phyloP scores from a whole-genome alignment of 2,888 invertebrate species.

The Melanotus villosus region DNA sequence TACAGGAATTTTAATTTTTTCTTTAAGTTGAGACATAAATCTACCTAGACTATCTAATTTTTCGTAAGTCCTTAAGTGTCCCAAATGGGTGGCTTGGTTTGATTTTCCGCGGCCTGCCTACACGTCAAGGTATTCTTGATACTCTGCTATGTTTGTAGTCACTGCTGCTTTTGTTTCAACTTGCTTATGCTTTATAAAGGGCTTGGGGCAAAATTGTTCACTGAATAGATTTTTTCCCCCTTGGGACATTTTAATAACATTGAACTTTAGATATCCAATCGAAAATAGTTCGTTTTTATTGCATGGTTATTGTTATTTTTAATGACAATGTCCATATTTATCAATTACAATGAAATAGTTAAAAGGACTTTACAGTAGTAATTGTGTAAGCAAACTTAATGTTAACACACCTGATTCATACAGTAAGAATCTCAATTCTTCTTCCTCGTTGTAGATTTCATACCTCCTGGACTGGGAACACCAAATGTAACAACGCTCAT shows the following conservation, averaged over 20 bases:
- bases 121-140: constrained; percentile 55
- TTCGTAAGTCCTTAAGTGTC: constrained; percentile 63
- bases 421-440: not conserved
- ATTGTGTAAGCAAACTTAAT: constrained; percentile 47
- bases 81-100: constrained; percentile 46
- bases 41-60: constrained; percentile 77
- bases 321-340: constrained; percentile 56
- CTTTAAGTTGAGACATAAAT: constrained; percentile 77
- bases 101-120: constrained; percentile 16
- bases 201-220: constrained; percentile 76
- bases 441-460: constrained; percentile 1
- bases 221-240: constrained; percentile 75
- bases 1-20: constrained; percentile 70
- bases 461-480: too few relatives aligned
- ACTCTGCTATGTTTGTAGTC: constrained; percentile 73
- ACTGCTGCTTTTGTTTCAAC: constrained; percentile 74
- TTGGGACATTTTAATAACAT: constrained; percentile 72
- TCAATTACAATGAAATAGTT: not conserved
- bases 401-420: constrained; percentile 48
- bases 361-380: not conserved
- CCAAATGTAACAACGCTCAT: too few relatives aligned
- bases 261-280: constrained; percentile 78
- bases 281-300: constrained; percentile 71
- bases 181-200: constrained; percentile 74
- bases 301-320: constrained; percentile 15